phyloP scores from a whole-genome alignment of 2,888 invertebrate species.

The Heliconius hortense region DNA sequence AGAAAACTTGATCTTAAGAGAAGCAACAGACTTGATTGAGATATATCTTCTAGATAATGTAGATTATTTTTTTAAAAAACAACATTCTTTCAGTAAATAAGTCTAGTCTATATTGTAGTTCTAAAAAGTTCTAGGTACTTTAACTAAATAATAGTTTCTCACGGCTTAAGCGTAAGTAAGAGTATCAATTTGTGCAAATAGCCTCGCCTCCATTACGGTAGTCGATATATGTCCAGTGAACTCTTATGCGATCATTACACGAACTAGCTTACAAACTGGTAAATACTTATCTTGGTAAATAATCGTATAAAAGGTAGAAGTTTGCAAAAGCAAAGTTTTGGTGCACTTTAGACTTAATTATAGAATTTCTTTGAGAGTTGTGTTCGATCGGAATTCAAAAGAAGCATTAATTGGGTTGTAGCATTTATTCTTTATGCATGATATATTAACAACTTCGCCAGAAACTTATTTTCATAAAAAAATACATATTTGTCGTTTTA shows the following conservation, averaged over 20 bases:
- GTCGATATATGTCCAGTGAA: constrained; percentile 59
- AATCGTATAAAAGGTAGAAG: background rate
- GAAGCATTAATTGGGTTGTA: background rate
- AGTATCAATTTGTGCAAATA: constrained; percentile 63
- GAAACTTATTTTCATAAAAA: background rate
- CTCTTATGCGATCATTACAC: constrained; percentile 32
- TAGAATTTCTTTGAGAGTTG: background rate
- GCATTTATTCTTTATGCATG: background rate
- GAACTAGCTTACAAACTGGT: constrained; percentile 25
- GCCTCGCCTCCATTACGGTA: constrained; percentile 60
- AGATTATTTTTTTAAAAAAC: background rate
- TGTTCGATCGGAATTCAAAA: background rate
- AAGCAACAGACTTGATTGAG: too few relatives aligned
- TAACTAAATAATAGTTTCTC: constrained; percentile 34
- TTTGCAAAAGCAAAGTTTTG: background rate
- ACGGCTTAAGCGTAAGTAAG: constrained; percentile 55
- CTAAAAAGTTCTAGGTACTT: constrained; percentile 1
- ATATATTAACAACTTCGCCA: background rate
- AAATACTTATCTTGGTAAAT: constrained; percentile 15
- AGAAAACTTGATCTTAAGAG: too few relatives aligned
- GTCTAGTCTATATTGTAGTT: background rate
- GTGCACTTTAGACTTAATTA: background rate
- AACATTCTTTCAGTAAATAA: background rate
- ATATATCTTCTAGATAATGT: too few relatives aligned
- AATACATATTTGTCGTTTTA: background rate